Base-by-base conservation (phyloP, 2,888 invertebrate species). In the Clitarchus hookeri region DNA sequence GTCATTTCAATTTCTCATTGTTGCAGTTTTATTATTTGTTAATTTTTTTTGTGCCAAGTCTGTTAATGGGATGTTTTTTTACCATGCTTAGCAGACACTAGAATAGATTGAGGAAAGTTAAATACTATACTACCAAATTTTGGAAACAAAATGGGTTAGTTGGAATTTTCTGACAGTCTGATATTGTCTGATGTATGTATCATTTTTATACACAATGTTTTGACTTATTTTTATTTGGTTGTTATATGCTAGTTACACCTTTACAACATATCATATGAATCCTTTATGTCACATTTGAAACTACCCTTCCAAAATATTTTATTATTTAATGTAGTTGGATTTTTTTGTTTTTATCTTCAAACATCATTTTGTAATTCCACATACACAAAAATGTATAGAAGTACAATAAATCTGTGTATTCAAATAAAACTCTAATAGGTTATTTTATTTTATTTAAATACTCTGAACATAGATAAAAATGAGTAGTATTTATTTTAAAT, bases 351-450 rank as follows among this genome's bases (percentile, higher is more conserved):
- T 80, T 12, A 27, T 27, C 19, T 82, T 82, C 25, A 36, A 19
- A 82, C 44, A 26, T 26, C 13, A 36, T 82, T 44, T 44, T 82
- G 27, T 27, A 36, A 82, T 82, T 27, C 0, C 6, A 27, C 82
- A 82, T 82, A 36, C 36, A 82, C 82, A 82, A 27, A 36, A 27
- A 82, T 82, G 82, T 82, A 82, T 82, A 82, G 36, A 82, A 26
- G 65, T 36, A 82, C 44, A 82, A 82, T 82, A 82, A 82, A 82
- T 25, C 16, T 82, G 23, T 82, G 82, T 82, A 82, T 82, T 82
- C 27, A 82, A 82, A 23, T 44, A 82, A 82, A 82, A 82, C 19
- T 27, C 13, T 19, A 19, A 16, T 82, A 82, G 82, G 82, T 44
- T 27, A 19, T 82, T 36, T 82, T 80, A 26, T 26, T 80, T 80